These are phyloP conservation scores for Montipora foliosa DNA, from an alignment of 64 coral and sea anemone genomes.

Conservation along the genomic window DNA sequence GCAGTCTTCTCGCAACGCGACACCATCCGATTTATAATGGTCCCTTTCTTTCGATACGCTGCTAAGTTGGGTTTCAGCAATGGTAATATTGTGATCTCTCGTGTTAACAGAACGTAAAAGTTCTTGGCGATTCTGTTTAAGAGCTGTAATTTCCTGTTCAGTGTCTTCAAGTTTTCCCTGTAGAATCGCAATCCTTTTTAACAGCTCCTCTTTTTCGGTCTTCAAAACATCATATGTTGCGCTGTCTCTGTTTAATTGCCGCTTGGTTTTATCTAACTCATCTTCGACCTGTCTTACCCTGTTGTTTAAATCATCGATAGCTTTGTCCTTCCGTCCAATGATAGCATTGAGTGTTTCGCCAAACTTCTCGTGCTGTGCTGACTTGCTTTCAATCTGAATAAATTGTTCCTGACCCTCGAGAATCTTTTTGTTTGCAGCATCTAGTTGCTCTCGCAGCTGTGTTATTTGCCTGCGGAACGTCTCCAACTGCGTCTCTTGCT, in stretches of 20 bases:
- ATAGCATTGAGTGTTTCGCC: slow-evolving; percentile 75
- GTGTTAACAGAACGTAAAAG: slow-evolving; percentile 67
- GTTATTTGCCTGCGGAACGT: slow-evolving; percentile 58
- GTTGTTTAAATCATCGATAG: slow-evolving; percentile 68
- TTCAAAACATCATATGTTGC: slow-evolving; percentile 41
- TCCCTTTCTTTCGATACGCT: slow-evolving; percentile 80
- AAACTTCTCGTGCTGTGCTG: slow-evolving; percentile 78
- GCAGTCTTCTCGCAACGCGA: slow-evolving; percentile 60
- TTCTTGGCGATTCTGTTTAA: slow-evolving; percentile 67
- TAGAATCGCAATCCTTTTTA: slow-evolving; percentile 32
- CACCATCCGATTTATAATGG: slow-evolving; percentile 71
- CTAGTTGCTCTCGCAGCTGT: slow-evolving; percentile 71
- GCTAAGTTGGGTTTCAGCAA: slow-evolving; percentile 67
- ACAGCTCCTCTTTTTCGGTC: slow-evolving; percentile 69
- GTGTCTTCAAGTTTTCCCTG: slow-evolving; percentile 43
- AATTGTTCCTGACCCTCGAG: slow-evolving; percentile 73
- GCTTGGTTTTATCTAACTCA: slow-evolving; percentile 75
- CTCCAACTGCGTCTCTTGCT: slow-evolving; percentile 82
- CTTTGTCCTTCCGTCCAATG: slow-evolving; percentile 73
- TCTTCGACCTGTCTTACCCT: slow-evolving; percentile 70
- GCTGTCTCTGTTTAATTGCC: slow-evolving; percentile 50
- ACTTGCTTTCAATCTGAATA: slow-evolving; percentile 84
- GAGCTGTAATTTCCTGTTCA: slow-evolving; percentile 53
- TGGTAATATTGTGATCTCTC: slow-evolving; percentile 82
- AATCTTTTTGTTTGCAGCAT: slow-evolving; percentile 70